phyloP scores from a whole-genome alignment of 2,888 invertebrate species.

The Bombylius discolor region DNA sequence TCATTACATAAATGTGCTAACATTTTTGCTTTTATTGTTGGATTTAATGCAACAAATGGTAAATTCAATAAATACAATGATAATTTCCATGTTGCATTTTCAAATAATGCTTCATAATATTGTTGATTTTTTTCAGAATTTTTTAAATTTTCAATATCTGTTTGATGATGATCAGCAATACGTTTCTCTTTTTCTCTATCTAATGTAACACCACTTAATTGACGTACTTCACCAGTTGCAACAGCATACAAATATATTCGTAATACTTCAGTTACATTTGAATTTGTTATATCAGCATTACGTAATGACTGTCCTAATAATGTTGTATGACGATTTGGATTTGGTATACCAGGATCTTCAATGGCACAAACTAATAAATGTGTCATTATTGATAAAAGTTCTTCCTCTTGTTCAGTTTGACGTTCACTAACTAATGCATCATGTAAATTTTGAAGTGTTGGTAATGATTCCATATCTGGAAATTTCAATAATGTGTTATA shows the following conservation, averaged over 20 bases:
- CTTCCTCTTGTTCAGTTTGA: slow-evolving; percentile 68
- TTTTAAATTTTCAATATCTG: slow-evolving; percentile 47
- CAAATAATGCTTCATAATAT: slow-evolving; percentile 65
- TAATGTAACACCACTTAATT: slow-evolving; percentile 64
- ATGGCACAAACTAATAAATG: slow-evolving; percentile 84
- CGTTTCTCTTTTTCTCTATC: slow-evolving; percentile 69
- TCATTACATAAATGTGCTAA: slow-evolving; percentile 90
- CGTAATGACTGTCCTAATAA: slow-evolving; percentile 80
- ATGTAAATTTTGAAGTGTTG: slow-evolving; percentile 76
- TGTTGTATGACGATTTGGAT: slow-evolving; percentile 79
- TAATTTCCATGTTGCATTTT: slow-evolving; percentile 65
- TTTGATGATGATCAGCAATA: slow-evolving; percentile 72
- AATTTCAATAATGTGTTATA: neutral
- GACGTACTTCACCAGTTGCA: slow-evolving; percentile 74
- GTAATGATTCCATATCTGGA: slow-evolving; percentile 71
- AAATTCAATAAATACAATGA: slow-evolving; percentile 68
- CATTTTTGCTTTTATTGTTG: slow-evolving; percentile 77
- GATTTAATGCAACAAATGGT: slow-evolving; percentile 73
- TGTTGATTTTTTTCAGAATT: slow-evolving; percentile 64
- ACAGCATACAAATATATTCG: slow-evolving; percentile 84
- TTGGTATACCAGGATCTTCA: slow-evolving; percentile 86
- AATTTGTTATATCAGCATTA: slow-evolving; percentile 79
- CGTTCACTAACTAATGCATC: slow-evolving; percentile 64
- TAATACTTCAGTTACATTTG: slow-evolving; percentile 82
- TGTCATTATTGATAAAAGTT: slow-evolving; percentile 74